Conservation (phyloP, 2,797 vertebrate species). For the Crypturellus tataupa region DNA sequence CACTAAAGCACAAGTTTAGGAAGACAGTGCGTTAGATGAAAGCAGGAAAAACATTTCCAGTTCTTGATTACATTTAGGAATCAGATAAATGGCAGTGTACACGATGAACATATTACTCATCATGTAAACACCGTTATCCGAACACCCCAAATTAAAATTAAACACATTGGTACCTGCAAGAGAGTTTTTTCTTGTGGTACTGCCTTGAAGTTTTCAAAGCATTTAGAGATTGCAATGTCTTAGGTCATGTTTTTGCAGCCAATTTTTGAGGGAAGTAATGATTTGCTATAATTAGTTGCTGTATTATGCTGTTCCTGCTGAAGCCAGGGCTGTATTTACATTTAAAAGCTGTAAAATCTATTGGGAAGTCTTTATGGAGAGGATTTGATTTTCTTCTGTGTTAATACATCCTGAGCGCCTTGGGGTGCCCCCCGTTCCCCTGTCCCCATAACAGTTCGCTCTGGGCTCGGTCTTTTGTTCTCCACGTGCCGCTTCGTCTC, state of each 20-base stretch:
- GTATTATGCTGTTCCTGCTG: background rate
- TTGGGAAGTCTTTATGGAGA: background rate
- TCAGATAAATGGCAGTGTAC: background rate
- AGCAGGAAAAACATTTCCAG: background rate
- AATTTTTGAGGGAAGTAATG: background rate
- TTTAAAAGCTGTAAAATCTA: background rate
- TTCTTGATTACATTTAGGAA: background rate
- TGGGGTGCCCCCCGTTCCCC: background rate
- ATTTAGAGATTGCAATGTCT: background rate
- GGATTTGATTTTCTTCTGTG: background rate
- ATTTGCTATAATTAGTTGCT: background rate
- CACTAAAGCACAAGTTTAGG: background rate
- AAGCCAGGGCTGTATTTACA: background rate
- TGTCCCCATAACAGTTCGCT: background rate
- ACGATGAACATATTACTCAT: background rate
- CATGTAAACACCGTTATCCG: background rate
- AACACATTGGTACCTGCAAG: background rate
- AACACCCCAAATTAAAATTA: background rate
- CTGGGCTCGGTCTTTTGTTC: fast-evolving
- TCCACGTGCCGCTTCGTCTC: fast-evolving
- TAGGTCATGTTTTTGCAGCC: background rate
- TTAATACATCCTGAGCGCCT: fast-evolving
- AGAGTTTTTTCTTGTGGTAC: background rate
- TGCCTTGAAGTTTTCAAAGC: background rate
- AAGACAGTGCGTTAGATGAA: background rate